Base-by-base conservation (phyloP, 2,888 invertebrate species). In the Acleris laterana region DNA sequence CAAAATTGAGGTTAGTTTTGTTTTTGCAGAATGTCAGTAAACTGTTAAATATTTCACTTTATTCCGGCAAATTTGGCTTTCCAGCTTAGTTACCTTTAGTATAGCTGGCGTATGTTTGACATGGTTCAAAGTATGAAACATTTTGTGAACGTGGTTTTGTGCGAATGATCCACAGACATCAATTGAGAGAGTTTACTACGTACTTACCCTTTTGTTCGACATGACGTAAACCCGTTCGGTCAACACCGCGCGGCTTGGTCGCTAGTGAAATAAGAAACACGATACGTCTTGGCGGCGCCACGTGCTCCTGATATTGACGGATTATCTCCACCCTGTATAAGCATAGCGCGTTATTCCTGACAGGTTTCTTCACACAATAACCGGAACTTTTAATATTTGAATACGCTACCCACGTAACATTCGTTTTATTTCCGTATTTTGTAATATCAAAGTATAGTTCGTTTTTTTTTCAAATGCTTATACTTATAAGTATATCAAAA, bases 251-350 rank as follows among this genome's bases (percentile, higher is more conserved):
- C 38, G 56, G 55, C 68, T 59, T 50, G 58, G 60, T 52, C 52
- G 63, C 50, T 59, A 65, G 62, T 69, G 64, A 69, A 72, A 74
- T 71, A 75, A 77, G 73, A 71, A 74, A 74, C 72, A 69, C 72
- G 71, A 76, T 76, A 78, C 74, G 68, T 78, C 77, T 77, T 76
- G 66, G 69, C 44, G 56, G 66, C 68, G 72, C 82, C 85, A 76
- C 75, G 76, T 87, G 85, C 63, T 69, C 19, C 20, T 83, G 85
- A 85, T 82, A 76, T 81, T 85, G 84, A 87, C 78, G 80, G 82
- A 86, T 87, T 76, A 75, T 75, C 70, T 76, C 72, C 69, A 68
- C 69, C 63, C 62, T 75, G 75, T 71, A 67, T 75, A 76, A 78
- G 75, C 75, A 79, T 78, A 77, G 73, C 70, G 62, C 63, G 53